Evolutionary conservation across 2,888 invertebrate genomes (phyloP).

Genomic region (Cremastinae sp.): DNA sequence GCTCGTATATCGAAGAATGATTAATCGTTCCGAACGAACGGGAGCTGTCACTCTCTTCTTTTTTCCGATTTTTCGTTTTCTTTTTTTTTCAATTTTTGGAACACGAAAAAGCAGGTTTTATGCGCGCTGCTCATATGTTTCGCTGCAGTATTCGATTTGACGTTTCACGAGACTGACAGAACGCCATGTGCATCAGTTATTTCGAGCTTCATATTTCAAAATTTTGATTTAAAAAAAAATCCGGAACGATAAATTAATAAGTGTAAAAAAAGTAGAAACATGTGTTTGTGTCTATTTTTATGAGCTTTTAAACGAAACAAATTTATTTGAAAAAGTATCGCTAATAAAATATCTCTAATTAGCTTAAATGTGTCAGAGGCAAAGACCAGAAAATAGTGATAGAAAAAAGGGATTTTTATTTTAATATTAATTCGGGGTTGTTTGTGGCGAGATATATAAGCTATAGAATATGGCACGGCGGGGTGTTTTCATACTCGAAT

Average conservation of each 20-base stretch:
- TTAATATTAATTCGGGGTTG: conserved; percentile 54
- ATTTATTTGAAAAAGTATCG: conserved; percentile 2
- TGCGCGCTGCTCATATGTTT: conserved; percentile 25
- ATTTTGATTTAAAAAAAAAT: not conserved
- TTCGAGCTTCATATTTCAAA: conserved; percentile 6
- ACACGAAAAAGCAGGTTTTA: conserved; percentile 21
- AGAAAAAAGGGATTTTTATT: conserved; percentile 53
- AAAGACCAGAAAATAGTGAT: conserved; percentile 63
- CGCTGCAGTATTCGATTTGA: conserved; percentile 24
- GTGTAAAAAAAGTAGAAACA: too few species aligned
- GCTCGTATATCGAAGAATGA: conserved; percentile 56
- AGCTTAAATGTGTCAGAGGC: conserved; percentile 53
- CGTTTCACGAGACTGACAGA: conserved; percentile 40
- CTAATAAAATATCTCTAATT: conserved; percentile 2
- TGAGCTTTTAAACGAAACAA: not conserved
- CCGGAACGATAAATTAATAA: not conserved
- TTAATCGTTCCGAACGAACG: conserved; percentile 44
- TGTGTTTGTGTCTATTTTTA: too few species aligned
- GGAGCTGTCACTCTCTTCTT: conserved; percentile 24
- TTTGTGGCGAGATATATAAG: conserved; percentile 54
- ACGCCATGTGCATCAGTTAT: not conserved
- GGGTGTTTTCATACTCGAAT: conserved; percentile 63
- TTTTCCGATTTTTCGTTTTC: not conserved
- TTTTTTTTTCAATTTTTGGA: conserved; percentile 12
- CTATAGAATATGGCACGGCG: conserved; percentile 47